These are phyloP conservation scores for Callipepla squamata DNA, from an alignment of 2,113 vertebrate species.

Conservation along the genomic window DNA sequence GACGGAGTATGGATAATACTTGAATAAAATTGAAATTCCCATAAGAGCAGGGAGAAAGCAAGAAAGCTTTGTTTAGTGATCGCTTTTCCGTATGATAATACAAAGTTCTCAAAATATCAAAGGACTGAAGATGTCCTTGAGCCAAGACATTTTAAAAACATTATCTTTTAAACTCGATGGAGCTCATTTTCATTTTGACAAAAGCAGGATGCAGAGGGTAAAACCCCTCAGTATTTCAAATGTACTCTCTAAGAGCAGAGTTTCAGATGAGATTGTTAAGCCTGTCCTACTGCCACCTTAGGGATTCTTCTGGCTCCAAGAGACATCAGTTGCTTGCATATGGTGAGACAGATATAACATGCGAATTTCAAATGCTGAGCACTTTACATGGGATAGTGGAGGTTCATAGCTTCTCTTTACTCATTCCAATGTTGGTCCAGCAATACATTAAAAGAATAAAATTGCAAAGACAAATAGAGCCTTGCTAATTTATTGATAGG, in stretches of 20 bases:
- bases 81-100: neutral
- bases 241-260: neutral
- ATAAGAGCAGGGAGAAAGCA: neutral
- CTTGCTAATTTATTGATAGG: neutral
- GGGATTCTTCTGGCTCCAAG: neutral
- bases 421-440: neutral
- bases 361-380: neutral
- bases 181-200: neutral
- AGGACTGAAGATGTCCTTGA: neutral
- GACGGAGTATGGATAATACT: neutral
- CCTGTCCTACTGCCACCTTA: neutral
- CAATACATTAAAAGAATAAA: neutral
- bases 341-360: neutral
- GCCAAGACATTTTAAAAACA: neutral
- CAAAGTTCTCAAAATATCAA: neutral
- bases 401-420: neutral
- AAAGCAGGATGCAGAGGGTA: neutral
- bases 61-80: neutral
- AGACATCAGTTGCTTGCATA: neutral
- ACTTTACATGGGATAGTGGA: neutral
- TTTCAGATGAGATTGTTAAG: neutral
- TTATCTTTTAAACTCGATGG: neutral
- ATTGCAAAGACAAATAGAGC: too few relatives aligned
- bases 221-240: neutral
- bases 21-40: neutral